Evolutionary conservation across 2,888 invertebrate species (phyloP).

Genomic region (Ellobium chinense): DNA sequence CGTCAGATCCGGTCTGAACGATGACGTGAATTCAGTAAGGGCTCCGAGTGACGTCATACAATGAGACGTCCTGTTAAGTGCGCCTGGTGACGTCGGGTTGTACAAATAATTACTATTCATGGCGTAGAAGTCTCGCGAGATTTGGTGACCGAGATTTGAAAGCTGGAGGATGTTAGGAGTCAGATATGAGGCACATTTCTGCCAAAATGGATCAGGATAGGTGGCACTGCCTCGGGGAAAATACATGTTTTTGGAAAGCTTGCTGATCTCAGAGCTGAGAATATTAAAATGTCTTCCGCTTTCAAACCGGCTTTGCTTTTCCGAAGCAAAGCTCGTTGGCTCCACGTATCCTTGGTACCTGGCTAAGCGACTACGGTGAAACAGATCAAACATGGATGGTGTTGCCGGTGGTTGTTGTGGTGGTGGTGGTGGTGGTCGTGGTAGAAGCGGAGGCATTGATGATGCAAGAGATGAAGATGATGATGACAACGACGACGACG

Average conservation of each 20-base stretch:
- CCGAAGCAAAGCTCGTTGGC: not conserved
- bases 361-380: not conserved
- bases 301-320: no score
- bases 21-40: slow-evolving; percentile 19
- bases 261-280: not conserved
- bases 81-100: not conserved
- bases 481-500: slow-evolving; percentile 21
- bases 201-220: not conserved
- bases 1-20: slow-evolving; percentile 6
- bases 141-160: not conserved
- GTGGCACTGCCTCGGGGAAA: not conserved
- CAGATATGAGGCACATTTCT: not conserved
- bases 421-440: not conserved
- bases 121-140: not conserved
- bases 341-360: not conserved
- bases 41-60: slow-evolving; percentile 25
- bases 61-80: not conserved
- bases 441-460: not conserved
- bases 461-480: slow-evolving; percentile 4
- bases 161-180: not conserved
- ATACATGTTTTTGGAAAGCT: not conserved
- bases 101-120: not conserved
- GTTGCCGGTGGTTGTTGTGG: not conserved
- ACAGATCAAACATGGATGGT: not conserved
- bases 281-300: no score